phyloP scores from a whole-genome alignment of 2,113 vertebrate species.

The Ranitomeya variabilis region DNA sequence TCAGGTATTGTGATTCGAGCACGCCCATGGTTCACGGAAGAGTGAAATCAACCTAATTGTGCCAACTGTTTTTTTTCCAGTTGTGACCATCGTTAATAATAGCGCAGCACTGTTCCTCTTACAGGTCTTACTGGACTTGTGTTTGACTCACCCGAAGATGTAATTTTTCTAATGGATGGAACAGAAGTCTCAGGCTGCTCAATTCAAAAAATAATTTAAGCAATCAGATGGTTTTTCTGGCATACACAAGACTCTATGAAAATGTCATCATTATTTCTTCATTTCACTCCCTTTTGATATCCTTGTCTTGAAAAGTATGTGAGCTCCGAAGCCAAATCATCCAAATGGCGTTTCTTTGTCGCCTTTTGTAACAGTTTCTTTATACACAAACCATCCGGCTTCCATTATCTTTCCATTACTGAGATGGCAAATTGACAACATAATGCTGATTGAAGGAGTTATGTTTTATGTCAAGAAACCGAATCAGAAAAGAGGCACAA shows the following conservation, averaged over 20 bases:
- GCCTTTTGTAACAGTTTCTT: not conserved
- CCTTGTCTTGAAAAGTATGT: not conserved
- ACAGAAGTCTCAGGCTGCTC: not conserved
- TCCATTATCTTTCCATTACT: slow-evolving; percentile 29
- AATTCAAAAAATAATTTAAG: not conserved
- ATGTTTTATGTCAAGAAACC: slow-evolving; percentile 52
- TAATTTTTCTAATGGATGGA: not conserved
- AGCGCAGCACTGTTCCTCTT: not conserved
- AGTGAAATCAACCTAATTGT: not conserved
- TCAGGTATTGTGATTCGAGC: too few relatives aligned
- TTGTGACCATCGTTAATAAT: not conserved
- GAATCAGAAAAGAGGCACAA: slow-evolving; percentile 35
- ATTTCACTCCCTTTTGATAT: not conserved
- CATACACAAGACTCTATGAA: not conserved
- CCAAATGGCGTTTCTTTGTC: slow-evolving; percentile 5
- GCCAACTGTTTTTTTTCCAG: not conserved
- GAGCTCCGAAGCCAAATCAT: not conserved
- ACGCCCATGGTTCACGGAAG: too few relatives aligned
- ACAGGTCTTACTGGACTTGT: not conserved
- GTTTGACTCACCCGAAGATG: not conserved
- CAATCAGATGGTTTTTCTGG: not conserved
- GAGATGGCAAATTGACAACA: slow-evolving; percentile 47
- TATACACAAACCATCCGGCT: slow-evolving; percentile 32
- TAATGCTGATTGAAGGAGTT: slow-evolving; percentile 43
- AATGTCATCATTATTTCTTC: not conserved